Percentiles rank a stretch among this genome's conserved stretches.
These are phyloP conservation scores for Oligia fasciuncula DNA, from an alignment of 2,888 invertebrate genomes.

Conservation along the genomic window DNA sequence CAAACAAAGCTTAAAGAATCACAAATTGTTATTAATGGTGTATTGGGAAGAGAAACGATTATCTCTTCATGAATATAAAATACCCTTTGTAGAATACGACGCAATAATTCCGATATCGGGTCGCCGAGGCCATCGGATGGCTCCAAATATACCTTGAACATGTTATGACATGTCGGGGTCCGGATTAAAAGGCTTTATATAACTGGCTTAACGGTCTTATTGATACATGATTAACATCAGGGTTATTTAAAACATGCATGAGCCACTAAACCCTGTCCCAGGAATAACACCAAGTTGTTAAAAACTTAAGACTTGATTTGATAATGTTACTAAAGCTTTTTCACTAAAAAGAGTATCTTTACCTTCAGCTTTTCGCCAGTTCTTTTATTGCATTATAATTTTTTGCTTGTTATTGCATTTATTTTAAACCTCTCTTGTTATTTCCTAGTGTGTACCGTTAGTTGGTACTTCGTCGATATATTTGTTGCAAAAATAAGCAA, in stretches of 20 bases:
- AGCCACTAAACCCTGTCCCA: neutral
- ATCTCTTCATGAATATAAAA: conserved; percentile 35
- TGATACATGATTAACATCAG: conserved; percentile 4
- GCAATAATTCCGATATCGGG: conserved; percentile 40
- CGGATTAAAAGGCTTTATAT: conserved; percentile 40
- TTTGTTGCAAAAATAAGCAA: neutral
- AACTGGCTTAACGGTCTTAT: conserved; percentile 33
- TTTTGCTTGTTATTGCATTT: neutral
- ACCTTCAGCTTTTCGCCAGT: neutral
- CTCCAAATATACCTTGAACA: conserved; percentile 56
- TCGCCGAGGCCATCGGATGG: conserved; percentile 40
- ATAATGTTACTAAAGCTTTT: neutral
- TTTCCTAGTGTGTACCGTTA: neutral
- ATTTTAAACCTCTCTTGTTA: too few species aligned
- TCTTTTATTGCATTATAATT: neutral
- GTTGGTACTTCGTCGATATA: neutral
- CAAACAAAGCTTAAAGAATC: conserved; percentile 16
- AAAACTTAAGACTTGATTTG: neutral
- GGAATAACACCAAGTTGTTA: neutral
- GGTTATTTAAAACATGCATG: neutral
- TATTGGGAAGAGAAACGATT: conserved; percentile 27
- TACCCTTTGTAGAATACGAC: conserved; percentile 35
- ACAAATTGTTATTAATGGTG: conserved; percentile 36
- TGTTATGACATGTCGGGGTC: conserved; percentile 59
- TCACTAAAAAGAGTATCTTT: too few species aligned